phyloP scores from a whole-genome alignment of 2,888 invertebrate species.

The Amphipoea oculea region DNA sequence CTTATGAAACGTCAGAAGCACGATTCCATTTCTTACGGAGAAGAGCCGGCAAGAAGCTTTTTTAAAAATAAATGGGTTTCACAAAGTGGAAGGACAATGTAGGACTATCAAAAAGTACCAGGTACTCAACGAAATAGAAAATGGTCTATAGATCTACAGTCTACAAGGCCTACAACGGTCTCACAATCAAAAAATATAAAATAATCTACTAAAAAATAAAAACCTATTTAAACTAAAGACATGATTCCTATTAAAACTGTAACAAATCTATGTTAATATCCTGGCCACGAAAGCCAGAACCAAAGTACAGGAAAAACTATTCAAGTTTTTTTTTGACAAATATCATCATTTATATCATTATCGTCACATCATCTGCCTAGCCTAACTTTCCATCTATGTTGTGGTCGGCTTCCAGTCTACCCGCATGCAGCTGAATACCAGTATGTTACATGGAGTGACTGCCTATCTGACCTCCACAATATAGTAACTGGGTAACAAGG shows the following conservation, averaged over 20 bases:
- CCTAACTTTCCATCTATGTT: too few relatives aligned
- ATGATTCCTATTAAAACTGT: background rate
- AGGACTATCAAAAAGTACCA: background rate
- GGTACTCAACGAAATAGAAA: background rate
- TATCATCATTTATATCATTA: background rate
- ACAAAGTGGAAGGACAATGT: background rate
- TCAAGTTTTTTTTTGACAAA: background rate
- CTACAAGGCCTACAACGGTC: background rate
- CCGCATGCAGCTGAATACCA: background rate
- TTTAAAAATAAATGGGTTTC: background rate
- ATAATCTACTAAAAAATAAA: background rate
- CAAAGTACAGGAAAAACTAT: background rate
- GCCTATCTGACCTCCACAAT: background rate
- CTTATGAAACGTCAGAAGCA: background rate
- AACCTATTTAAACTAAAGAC: background rate
- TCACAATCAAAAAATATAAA: background rate
- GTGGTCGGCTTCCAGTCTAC: accelerated
- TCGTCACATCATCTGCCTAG: background rate
- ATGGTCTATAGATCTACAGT: background rate
- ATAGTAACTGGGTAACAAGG: background rate
- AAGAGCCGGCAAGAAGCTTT: background rate
- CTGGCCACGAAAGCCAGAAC: background rate
- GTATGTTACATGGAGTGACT: background rate
- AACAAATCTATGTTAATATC: background rate
- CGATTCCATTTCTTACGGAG: background rate